Evolutionary conservation across 2,113 vertebrate species (phyloP).

Genomic region (Pituophis catenifer): DNA sequence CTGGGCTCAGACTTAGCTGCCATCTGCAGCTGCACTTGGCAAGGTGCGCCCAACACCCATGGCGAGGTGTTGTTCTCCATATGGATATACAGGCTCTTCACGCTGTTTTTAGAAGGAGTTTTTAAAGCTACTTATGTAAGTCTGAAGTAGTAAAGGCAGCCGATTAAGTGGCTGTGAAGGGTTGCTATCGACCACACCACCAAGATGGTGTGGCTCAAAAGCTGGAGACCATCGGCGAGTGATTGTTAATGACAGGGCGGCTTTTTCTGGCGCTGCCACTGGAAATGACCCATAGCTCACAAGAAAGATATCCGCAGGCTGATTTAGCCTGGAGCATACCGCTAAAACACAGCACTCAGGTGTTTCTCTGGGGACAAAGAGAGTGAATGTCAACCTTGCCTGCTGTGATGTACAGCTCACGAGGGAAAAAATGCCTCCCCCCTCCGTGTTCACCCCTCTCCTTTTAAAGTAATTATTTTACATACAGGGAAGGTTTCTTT

Average conservation of each 20-base stretch:
- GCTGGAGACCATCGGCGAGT: not conserved
- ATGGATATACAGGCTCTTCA: not conserved
- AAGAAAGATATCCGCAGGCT: slow-evolving; percentile 7
- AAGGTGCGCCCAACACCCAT: not conserved
- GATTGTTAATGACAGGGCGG: accelerated
- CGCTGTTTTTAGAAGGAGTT: not conserved
- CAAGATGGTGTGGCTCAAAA: not conserved
- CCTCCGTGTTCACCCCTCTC: not conserved
- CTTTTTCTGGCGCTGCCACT: not conserved
- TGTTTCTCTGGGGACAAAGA: slow-evolving; percentile 9
- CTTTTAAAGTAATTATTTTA: slow-evolving; percentile 38
- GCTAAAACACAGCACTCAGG: not conserved
- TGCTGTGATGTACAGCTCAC: not conserved
- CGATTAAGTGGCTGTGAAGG: slow-evolving; percentile 20
- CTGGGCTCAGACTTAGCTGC: not conserved
- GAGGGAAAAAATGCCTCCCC: slow-evolving; percentile 2
- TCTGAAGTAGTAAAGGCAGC: not conserved
- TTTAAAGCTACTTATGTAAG: slow-evolving; percentile 14
- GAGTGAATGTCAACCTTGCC: not conserved
- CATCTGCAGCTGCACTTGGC: slow-evolving; percentile 4
- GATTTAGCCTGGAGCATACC: slow-evolving; percentile 5
- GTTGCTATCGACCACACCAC: not conserved
- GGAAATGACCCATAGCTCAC: not conserved
- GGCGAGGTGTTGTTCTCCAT: not conserved
- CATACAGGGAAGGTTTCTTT: slow-evolving; percentile 29